phyloP scores from a whole-genome alignment of 2,888 invertebrate genomes.

The Cantharis nigra region DNA sequence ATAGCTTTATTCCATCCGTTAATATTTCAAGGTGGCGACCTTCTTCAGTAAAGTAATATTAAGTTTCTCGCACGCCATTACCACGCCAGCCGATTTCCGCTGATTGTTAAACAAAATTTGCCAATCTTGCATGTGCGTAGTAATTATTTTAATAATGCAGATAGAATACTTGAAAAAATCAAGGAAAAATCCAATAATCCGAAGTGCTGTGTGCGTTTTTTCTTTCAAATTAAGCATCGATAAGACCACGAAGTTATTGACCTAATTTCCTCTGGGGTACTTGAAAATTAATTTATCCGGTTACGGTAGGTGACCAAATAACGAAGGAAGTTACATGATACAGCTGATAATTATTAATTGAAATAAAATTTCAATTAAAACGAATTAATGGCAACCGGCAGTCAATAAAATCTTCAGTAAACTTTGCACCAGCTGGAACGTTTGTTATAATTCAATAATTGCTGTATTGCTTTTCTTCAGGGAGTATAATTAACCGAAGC shows the following conservation, averaged over 20 bases:
- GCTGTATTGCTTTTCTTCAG: neutral
- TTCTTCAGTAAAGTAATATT: neutral
- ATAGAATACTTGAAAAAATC: neutral
- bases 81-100: neutral
- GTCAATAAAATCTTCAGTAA: neutral
- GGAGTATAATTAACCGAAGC: neutral
- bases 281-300: neutral
- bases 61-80: neutral
- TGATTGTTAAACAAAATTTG: neutral
- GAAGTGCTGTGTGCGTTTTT: neutral
- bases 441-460: neutral
- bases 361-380: neutral
- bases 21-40: neutral
- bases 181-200: neutral
- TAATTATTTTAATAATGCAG: neutral
- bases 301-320: neutral
- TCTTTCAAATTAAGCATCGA: neutral
- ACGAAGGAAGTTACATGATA: neutral
- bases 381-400: neutral
- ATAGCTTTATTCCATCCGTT: neutral
- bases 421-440: neutral
- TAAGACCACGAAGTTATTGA: neutral
- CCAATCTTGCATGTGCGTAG: neutral
- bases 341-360: neutral
- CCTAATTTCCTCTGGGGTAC: neutral